Evolutionary conservation across 2,113 vertebrate genomes (phyloP), one percentile per base, ranked within the genome.

Genomic region (Chamaetylas fuelleborni): DNA sequence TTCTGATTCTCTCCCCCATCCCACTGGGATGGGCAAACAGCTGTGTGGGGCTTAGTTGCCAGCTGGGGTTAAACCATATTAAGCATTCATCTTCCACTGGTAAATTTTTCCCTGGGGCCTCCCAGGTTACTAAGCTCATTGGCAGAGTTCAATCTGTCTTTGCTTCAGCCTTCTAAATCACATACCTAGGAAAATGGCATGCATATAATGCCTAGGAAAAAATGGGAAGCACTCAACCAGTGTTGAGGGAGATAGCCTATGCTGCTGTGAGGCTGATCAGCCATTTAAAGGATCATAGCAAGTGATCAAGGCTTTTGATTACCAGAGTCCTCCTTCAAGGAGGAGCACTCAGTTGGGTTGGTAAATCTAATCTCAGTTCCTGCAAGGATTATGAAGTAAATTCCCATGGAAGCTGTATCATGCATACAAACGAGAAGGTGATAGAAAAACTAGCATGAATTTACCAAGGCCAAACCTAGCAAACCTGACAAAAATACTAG

Each of bases 351-450:
- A 56, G 16, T 5, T 40, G 26, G 22, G 8, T 2, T 66, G n/a
- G 8, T 29, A 70, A 71, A 61, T 51, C 34, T 66, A 56, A 47
- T 17, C 26, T 57, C 62, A 47, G 42, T 38, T 28, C n/a, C 47
- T 71, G 12, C 11, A 77, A 88, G 20, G n/a, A 31, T 66, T 67
- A n/a, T 24, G 17, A 88, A 66, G 53, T 19, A 88, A 84, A 77
- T 48, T 23, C 6, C 11, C 4, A 42, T 53, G 64, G 17, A 81
- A 85, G 40, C 7, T 45, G 31, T 45, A 64, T 11, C 66, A 51
- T 9, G 16, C 8, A 74, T 12, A 79, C 0, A 0, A 38, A 86
- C 0, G 2, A 89, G 54, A 70, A 74, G 11, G n/a, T 38, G 47
- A 79, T 8, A 13, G 38, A 69, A 83, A 57, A 85, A 36, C 38